Evolutionary conservation across 2,888 invertebrate species (phyloP), one percentile per base, ranked within the genome.

Genomic region (Agrilus cyanescens): DNA sequence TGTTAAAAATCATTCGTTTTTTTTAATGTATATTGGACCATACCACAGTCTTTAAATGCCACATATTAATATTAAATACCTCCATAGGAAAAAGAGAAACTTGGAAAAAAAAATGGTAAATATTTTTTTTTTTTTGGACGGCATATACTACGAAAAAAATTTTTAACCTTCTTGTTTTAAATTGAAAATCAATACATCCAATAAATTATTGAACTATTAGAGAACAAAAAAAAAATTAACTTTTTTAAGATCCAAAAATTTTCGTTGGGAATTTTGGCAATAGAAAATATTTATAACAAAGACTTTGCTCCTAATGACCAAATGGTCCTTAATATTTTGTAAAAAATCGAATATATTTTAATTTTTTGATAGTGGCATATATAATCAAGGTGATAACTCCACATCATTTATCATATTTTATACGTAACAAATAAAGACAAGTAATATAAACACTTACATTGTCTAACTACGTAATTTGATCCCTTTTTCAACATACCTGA

Each of bases 401-500:
- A 16, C 12, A 37, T 7, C 18, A n/a, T 13, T 13, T 35, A 43
- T 43, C 34, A 46, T 46, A 33, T 25, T 25, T 25, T 25, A 25
- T 25, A 25, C 25, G 25, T 35, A 38, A 16, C 13, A 38, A 15
- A 31, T 37, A 38, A 15, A 38, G 37, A 38, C 32, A 37, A 36
- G 12, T 16, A 14, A 16, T 36, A 12, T 16, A 36, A 36, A 43
- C 38, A 38, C 32, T 34, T 43, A 44, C 32, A 45, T 25, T 18
- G 14, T 16, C 55, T 60, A 61, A 54, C 62, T 64, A 64, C 62
- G 58, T 47, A 61, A 62, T 62, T 63, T 65, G 65, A 62, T 65
- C 65, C 65, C 65, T 56, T 61, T 57, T 63, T 65, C 65, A 63
- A 63, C 63, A 59, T 63, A 63, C 62, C 65, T 63, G 63, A 63